Conservation (phyloP, 2,888 invertebrate species). For the Mamestra brassicae region DNA sequence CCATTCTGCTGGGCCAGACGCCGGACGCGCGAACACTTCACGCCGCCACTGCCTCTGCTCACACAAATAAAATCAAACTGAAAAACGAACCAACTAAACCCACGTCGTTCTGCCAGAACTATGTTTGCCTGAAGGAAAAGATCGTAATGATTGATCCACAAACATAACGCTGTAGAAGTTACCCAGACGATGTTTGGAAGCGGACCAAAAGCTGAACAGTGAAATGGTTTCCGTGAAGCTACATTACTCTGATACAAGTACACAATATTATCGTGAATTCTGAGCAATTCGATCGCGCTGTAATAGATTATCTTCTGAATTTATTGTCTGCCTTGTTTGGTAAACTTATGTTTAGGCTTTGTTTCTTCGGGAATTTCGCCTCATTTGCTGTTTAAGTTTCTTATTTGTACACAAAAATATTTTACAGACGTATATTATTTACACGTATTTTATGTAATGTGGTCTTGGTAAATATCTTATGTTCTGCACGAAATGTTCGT, state of each 20-base stretch:
- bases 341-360: constrained; percentile 47
- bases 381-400: constrained; percentile 46
- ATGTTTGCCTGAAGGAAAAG: constrained; percentile 28
- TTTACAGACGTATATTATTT: constrained; percentile 10
- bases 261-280: constrained; percentile 46
- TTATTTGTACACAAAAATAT: constrained; percentile 35
- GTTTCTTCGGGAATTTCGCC: constrained; percentile 33
- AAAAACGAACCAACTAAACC: constrained; percentile 4
- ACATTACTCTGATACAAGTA: constrained; percentile 49
- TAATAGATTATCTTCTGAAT: constrained; percentile 56
- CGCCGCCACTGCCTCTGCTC: constrained; percentile 6
- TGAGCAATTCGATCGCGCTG: constrained; percentile 39
- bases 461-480: constrained; percentile 11
- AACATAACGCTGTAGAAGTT: constrained; percentile 8
- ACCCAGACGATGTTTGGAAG: constrained; percentile 57
- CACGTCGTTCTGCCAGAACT: not conserved
- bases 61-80: constrained; percentile 16
- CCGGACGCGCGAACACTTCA: not conserved
- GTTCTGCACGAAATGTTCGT: constrained; percentile 18
- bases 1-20: constrained; percentile 50
- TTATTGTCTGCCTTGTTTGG: constrained; percentile 42
- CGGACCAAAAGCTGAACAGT: constrained; percentile 58
- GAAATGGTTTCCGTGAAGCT: constrained; percentile 52
- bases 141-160: constrained; percentile 50
- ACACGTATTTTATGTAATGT: constrained; percentile 8